These are phyloP conservation scores for Ypsolopha scabrella DNA, from an alignment of 2,888 invertebrate genomes.

Conservation along the genomic window DNA sequence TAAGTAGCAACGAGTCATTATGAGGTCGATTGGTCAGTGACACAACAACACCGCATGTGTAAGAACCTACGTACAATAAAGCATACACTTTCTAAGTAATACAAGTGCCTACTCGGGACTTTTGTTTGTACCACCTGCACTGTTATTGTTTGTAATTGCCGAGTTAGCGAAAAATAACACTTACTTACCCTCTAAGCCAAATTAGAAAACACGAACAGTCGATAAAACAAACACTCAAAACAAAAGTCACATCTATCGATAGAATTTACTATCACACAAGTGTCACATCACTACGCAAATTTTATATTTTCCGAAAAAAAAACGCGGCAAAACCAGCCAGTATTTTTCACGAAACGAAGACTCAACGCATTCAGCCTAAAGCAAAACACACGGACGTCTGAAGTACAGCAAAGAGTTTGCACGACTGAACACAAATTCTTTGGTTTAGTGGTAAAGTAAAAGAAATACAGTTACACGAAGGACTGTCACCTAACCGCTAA, in stretches of 20 bases:
- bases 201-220: background rate
- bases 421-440: background rate
- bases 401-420: background rate
- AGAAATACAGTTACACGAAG: background rate
- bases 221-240: background rate
- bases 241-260: background rate
- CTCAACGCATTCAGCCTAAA: background rate
- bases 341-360: background rate
- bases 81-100: too few species aligned
- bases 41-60: too few species aligned
- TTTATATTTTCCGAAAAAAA: too few species aligned
- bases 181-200: too few species aligned
- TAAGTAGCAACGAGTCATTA: too few species aligned
- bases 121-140: too few species aligned
- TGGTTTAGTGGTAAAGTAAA: background rate
- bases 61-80: too few species aligned
- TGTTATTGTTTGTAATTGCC: too few species aligned
- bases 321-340: too few species aligned
- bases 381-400: background rate
- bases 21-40: too few species aligned
- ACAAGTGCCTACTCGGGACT: too few species aligned
- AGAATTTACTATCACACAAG: background rate
- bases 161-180: too few species aligned
- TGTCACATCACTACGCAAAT: background rate
- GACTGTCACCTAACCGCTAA: background rate